Evolutionary conservation across 2,888 invertebrate genomes (phyloP).

Genomic region (Margaritifera margaritifera): DNA sequence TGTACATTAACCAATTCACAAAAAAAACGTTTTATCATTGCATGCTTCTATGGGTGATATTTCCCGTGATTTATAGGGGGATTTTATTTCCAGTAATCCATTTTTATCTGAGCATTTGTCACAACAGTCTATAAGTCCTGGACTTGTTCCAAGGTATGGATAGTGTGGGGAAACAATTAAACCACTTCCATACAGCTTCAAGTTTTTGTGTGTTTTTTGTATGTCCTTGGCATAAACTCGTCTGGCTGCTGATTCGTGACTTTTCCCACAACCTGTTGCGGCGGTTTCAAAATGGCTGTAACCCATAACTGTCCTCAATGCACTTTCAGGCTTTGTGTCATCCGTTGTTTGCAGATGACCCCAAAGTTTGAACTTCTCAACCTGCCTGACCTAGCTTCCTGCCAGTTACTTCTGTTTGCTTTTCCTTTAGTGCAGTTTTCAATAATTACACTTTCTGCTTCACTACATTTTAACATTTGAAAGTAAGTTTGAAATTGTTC

Average conservation of each 20-base stretch:
- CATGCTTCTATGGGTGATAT: not conserved
- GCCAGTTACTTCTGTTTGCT: constrained; percentile 8
- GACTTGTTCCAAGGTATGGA: constrained; percentile 19
- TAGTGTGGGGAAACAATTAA: constrained; percentile 5
- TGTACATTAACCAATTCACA: constrained; percentile 11
- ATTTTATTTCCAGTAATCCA: constrained; percentile 7
- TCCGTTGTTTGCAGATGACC: constrained; percentile 5
- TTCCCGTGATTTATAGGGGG: constrained; percentile 1
- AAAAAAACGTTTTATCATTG: constrained; percentile 9
- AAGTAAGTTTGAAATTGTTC: no score
- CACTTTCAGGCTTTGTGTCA: constrained; percentile 8
- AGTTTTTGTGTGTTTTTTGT: not conserved
- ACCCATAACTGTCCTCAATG: constrained; percentile 7
- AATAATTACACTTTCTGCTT: constrained; percentile 1
- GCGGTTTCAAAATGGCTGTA: constrained; percentile 8
- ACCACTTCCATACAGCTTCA: no score
- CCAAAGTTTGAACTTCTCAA: constrained; percentile 24
- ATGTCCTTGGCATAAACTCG: not conserved
- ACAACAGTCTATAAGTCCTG: constrained; percentile 8
- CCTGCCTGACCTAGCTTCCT: constrained; percentile 1
- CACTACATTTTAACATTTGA: no score
- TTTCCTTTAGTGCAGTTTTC: constrained; percentile 16
- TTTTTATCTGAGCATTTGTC: no score
- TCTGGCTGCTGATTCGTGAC: constrained; percentile 25
- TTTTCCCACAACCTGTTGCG: constrained; percentile 13